Conservation (phyloP, 2,113 vertebrate genomes). For the Eubucco bourcierii region DNA sequence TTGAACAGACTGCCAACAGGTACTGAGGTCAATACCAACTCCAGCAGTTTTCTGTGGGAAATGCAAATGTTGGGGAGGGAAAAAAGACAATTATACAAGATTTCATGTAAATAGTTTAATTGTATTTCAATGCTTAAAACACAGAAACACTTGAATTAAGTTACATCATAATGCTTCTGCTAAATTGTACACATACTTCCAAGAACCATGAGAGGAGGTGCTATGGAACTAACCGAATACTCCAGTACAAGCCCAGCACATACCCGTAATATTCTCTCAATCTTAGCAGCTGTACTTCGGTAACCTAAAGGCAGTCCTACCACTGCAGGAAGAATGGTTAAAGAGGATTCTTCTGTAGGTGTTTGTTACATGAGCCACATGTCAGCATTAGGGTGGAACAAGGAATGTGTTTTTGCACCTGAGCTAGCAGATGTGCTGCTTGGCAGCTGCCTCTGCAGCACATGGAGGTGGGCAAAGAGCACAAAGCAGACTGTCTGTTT, state of each 20-base stretch:
- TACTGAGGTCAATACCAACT: neutral
- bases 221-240: slow-evolving; percentile 43
- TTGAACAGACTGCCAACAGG: neutral
- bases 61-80: neutral
- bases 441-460: neutral
- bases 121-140: slow-evolving; percentile 54
- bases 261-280: slow-evolving; percentile 10
- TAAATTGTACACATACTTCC: slow-evolving; percentile 23
- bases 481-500: neutral
- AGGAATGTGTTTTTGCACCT: neutral
- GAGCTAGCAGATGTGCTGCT: neutral
- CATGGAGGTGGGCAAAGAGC: neutral
- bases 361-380: neutral
- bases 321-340: neutral
- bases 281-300: neutral
- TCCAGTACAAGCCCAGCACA: slow-evolving; percentile 25
- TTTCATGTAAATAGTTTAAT: slow-evolving; percentile 71
- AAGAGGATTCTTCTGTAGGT: neutral
- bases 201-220: neutral
- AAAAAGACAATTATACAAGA: neutral
- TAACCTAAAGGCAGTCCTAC: neutral
- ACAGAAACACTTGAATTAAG: slow-evolving; percentile 64
- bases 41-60: neutral
- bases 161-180: slow-evolving; percentile 60
- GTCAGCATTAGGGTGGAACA: neutral